Conservation (phyloP, 2,888 invertebrate genomes). For the Exocentrus adspersus region DNA sequence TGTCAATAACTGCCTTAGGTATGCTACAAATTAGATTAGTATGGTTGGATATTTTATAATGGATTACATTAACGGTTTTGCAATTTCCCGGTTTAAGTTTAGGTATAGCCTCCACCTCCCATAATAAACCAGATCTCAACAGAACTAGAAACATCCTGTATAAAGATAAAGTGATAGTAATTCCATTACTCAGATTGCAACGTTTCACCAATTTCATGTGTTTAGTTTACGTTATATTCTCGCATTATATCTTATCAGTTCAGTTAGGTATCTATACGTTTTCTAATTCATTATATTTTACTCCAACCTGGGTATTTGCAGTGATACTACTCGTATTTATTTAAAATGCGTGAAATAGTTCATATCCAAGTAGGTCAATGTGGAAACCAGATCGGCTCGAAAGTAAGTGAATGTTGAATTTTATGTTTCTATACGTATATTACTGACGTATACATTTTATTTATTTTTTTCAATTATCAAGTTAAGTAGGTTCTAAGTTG, state of each 20-base stretch:
- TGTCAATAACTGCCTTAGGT: too few species aligned
- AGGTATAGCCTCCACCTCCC: too few species aligned
- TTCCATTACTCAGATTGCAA: neutral
- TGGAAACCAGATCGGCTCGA: slow-evolving; percentile 27
- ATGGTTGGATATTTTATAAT: too few species aligned
- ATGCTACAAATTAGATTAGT: too few species aligned
- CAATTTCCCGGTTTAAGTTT: too few species aligned
- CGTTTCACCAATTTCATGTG: slow-evolving; percentile 3
- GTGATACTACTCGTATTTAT: neutral
- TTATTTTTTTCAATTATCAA: too few species aligned
- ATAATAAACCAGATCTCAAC: too few species aligned
- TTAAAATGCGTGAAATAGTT: slow-evolving; percentile 28
- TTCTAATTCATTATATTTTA: slow-evolving; percentile 13
- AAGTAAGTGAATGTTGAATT: slow-evolving; percentile 27
- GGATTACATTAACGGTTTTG: too few species aligned
- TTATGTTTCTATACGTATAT: too few species aligned
- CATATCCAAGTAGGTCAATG: slow-evolving; percentile 28
- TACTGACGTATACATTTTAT: too few species aligned
- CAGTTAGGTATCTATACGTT: slow-evolving; percentile 10
- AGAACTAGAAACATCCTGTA: too few species aligned
- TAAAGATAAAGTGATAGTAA: neutral
- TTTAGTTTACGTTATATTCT: slow-evolving; percentile 21
- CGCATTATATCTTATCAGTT: slow-evolving; percentile 13
- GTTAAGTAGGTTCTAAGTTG: too few species aligned
- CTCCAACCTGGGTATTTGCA: neutral